These are phyloP conservation scores for Pseudomyrmex concolor DNA, from an alignment of 1,140 invertebrate species.

Conservation along the genomic window DNA sequence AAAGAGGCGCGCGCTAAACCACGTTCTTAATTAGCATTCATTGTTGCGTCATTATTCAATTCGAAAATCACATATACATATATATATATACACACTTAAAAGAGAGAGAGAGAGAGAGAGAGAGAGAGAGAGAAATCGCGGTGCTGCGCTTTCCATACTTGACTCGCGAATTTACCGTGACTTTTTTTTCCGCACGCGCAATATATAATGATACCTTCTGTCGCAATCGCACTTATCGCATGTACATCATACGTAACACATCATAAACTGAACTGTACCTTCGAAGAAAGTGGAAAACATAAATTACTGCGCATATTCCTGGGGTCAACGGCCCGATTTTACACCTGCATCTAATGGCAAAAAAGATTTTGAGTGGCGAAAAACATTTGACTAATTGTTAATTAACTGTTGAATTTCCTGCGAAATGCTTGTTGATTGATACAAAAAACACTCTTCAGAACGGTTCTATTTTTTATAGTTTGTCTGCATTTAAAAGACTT, in stretches of 20 bases:
- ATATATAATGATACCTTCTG: not conserved
- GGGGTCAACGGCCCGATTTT: slow-evolving; percentile 54
- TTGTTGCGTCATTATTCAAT: slow-evolving; percentile 56
- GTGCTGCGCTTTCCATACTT: not conserved
- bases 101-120: no score
- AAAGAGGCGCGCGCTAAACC: slow-evolving; percentile 27
- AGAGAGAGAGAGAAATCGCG: no score
- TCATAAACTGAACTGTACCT: slow-evolving; percentile 33
- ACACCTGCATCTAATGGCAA: slow-evolving; percentile 41
- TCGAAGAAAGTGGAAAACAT: slow-evolving; percentile 57
- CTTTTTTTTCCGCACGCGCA: not conserved
- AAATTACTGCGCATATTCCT: slow-evolving; percentile 16
- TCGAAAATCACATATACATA: not conserved
- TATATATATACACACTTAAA: no score
- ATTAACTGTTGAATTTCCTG: slow-evolving; percentile 63
- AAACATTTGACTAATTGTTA: slow-evolving; percentile 64
- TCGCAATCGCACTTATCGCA: slow-evolving; percentile 32
- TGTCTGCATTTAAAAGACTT: no score
- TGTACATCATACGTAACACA: slow-evolving; percentile 7
- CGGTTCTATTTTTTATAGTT: no score
- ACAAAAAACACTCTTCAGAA: no score
- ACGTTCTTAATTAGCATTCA: slow-evolving; percentile 60
- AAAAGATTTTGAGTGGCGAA: slow-evolving; percentile 46
- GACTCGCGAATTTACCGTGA: not conserved
- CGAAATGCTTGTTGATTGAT: not conserved